Base-by-base conservation (phyloP, 2,888 invertebrate species). In the Acanthosepion esculentum region DNA sequence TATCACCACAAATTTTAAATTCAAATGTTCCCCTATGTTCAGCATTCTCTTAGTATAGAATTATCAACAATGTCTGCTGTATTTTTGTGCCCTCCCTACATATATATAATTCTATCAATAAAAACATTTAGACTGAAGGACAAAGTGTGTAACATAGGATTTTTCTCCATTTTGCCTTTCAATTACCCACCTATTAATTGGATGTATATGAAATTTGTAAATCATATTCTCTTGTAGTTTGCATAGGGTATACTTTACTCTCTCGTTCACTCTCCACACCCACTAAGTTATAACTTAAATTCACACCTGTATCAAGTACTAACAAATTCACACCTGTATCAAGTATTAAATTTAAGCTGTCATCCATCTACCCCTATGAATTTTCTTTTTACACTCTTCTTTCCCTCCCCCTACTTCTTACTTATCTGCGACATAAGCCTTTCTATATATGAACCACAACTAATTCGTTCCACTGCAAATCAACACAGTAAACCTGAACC, bases 381-480 rank as follows among this genome's bases (percentile, higher is more conserved):
- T 12, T n/a, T 78, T 78, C 29, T 26, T 64, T 64, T 23, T 64
- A 5, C 26, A 64, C 64, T 26, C 23, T 23, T 64, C 8, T 64
- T 64, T 64, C 64, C 64, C 8, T 7, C 5, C 29, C 64, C 64
- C 29, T 29, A 26, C 29, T 64, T 64, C 78, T 78, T 78, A 78
- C 78, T 78, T 78, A 78, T n/a, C 78, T 78, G 78, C 18, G 78
- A 78, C 78, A 78, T 78, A 78, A 78, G 78, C n/a, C 78, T 78
- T n/a, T n/a, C n/a, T n/a, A 78, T n/a, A 78, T 1, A 18, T 15
- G 78, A 78, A 78, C n/a, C n/a, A 33, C n/a, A 78, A 33, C n/a
- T 78, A 15, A 78, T 78, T 78, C 78, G n/a, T 78, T n/a, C n/a
- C n/a, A 78, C 78, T 78, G 78, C 78, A 78, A 78, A 78, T 78